These are phyloP conservation scores for Emydoidea blandingii DNA, from an alignment of 2,797 vertebrate genomes.

Conservation along the genomic window DNA sequence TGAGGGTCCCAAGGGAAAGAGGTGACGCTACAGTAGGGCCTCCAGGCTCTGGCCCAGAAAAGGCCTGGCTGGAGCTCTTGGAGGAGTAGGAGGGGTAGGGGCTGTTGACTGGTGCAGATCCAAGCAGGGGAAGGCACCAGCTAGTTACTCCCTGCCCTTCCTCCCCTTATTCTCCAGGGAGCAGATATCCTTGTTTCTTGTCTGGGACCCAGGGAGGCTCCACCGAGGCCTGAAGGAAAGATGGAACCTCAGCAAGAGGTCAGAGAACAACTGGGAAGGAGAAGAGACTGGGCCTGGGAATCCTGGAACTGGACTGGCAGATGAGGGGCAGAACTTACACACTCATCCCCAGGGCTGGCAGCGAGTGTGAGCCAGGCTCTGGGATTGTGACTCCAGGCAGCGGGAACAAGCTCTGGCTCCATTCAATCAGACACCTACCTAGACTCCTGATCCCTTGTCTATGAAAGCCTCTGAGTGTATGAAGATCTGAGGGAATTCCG, in stretches of 20 bases:
- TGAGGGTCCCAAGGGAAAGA: not conserved
- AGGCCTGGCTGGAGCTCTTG: not conserved
- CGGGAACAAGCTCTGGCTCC: not conserved
- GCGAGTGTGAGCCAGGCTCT: not conserved
- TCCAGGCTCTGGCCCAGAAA: not conserved
- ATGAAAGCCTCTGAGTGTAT: not conserved
- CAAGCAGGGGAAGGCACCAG: not conserved
- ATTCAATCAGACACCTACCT: not conserved
- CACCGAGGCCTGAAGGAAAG: not conserved
- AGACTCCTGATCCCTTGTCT: not conserved
- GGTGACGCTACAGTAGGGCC: not conserved
- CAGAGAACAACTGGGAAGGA: not conserved
- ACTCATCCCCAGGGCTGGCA: too few relatives aligned
- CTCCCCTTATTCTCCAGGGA: not conserved
- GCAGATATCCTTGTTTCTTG: not conserved
- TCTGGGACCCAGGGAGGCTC: not conserved
- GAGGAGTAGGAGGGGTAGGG: not conserved
- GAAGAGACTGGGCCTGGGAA: not conserved
- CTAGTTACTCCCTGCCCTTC: not conserved
- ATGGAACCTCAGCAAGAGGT: not conserved
- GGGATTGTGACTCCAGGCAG: not conserved
- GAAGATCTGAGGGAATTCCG: not conserved
- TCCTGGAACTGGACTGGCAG: not conserved
- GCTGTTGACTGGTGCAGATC: not conserved
- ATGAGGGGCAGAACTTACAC: not conserved